phyloP scores from a whole-genome alignment of 2,888 invertebrate genomes.

The Aleiodes alternator region DNA sequence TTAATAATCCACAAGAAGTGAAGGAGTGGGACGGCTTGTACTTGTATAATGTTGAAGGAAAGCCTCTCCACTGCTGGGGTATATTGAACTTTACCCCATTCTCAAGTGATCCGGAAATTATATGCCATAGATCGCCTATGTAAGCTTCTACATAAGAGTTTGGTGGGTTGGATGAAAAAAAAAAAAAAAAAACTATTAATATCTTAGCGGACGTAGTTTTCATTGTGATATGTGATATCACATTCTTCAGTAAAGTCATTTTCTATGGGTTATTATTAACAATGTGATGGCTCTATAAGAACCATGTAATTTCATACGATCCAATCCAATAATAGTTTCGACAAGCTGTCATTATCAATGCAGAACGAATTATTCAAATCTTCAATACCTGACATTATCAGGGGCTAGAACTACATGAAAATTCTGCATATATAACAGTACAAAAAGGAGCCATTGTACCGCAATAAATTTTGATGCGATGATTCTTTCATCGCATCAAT shows the following conservation, averaged over 20 bases:
- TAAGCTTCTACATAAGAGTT: background rate
- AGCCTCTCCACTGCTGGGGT: conserved; percentile 17
- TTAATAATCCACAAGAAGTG: conserved; percentile 48
- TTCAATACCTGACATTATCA: background rate
- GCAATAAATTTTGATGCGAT: too few species aligned
- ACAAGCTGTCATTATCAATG: background rate
- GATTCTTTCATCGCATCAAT: too few species aligned
- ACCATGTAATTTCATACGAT: background rate
- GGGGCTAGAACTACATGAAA: too few species aligned
- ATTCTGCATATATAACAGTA: too few species aligned
- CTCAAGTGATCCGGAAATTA: conserved; percentile 42
- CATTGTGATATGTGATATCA: conserved; percentile 11
- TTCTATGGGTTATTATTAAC: background rate
- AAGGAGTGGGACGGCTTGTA: conserved; percentile 5
- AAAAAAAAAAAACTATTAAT: background rate
- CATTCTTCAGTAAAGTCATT: background rate
- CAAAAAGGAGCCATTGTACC: too few species aligned
- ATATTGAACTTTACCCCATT: conserved; percentile 21
- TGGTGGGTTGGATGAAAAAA: background rate
- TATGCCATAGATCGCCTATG: conserved; percentile 15
- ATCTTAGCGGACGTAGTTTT: conserved; percentile 3
- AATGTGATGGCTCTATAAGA: conserved; percentile 8
- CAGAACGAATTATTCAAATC: conserved; percentile 1
- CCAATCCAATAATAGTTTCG: conserved; percentile 3
- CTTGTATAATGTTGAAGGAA: conserved; percentile 21